These are phyloP conservation scores for Drosophila pectinifera DNA, from an alignment of 1,140 invertebrate genomes.

Conservation along the genomic window DNA sequence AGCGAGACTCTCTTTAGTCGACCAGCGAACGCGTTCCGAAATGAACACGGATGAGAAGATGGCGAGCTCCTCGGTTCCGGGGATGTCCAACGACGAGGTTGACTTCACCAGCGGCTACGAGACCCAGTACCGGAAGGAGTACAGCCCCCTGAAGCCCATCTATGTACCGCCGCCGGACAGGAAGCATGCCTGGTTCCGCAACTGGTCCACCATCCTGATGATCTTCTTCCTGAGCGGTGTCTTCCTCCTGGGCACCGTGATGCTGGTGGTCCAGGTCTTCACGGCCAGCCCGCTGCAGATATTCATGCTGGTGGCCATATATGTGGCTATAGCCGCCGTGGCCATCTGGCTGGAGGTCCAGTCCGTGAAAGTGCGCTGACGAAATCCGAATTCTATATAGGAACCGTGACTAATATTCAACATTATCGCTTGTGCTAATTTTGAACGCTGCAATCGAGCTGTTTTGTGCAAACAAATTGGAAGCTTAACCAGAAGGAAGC, in stretches of 20 bases:
- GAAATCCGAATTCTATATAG: not conserved
- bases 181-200: conserved; percentile 66
- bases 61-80: conserved; percentile 21
- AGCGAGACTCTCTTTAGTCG: conserved; percentile 50
- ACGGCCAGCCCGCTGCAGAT: conserved; percentile 60
- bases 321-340: conserved; percentile 57
- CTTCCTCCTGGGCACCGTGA: conserved; percentile 60
- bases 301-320: conserved; percentile 54
- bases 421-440: conserved; percentile 25
- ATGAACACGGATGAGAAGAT: conserved; percentile 73
- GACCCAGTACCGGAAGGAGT: conserved; percentile 76
- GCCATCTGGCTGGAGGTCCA: conserved; percentile 73
- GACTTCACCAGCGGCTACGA: conserved; percentile 81
- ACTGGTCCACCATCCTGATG: conserved; percentile 58
- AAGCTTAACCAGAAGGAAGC: conserved; percentile 40
- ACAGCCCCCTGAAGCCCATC: conserved; percentile 61
- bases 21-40: conserved; percentile 46
- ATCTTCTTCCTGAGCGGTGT: conserved; percentile 58
- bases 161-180: conserved; percentile 66
- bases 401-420: conserved; percentile 39
- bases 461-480: conserved; percentile 63
- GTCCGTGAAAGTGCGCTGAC: conserved; percentile 71
- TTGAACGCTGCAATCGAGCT: conserved; percentile 21
- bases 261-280: conserved; percentile 64
- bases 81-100: conserved; percentile 59